Percentiles rank a stretch among this genome's conserved stretches.
Evolutionary conservation across 2,113 vertebrate genomes (phyloP).

Genomic region (Sisor rabdophorus): DNA sequence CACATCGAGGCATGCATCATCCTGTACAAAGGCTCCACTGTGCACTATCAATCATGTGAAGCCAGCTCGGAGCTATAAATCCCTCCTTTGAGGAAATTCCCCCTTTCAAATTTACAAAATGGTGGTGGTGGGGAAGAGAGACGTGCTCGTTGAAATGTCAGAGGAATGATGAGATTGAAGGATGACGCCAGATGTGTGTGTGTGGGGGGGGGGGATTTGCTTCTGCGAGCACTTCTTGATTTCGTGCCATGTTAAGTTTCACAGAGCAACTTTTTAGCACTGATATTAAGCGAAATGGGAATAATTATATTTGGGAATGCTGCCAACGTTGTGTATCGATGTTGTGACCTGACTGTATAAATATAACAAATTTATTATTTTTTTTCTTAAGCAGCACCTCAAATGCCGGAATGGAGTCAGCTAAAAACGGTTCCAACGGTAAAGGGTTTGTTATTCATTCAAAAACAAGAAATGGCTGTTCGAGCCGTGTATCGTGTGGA

Average conservation of each 20-base stretch:
- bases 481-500: background rate
- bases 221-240: constrained; percentile 13
- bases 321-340: constrained; percentile 6
- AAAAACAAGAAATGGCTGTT: background rate
- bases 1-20: constrained; percentile 69
- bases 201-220: constrained; percentile 15
- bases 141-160: constrained; percentile 35
- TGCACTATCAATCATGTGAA: constrained; percentile 72
- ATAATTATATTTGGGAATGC: constrained; percentile 27
- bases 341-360: constrained; percentile 1
- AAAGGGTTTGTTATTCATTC: too few relatives aligned
- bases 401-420: background rate
- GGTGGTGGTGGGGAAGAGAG: constrained; percentile 39
- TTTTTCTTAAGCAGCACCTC: background rate
- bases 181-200: constrained; percentile 42
- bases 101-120: constrained; percentile 59
- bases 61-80: constrained; percentile 66
- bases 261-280: constrained; percentile 14
- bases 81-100: constrained; percentile 66
- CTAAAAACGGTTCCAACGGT: background rate
- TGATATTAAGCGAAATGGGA: constrained; percentile 30
- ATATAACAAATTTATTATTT: background rate
- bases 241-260: constrained; percentile 26
- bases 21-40: constrained; percentile 72
- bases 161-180: constrained; percentile 36